Percentiles rank a stretch among this genome's conserved stretches.
phyloP scores from a whole-genome alignment of 2,797 vertebrate genomes.

The Gobionotothen gibberifrons region DNA sequence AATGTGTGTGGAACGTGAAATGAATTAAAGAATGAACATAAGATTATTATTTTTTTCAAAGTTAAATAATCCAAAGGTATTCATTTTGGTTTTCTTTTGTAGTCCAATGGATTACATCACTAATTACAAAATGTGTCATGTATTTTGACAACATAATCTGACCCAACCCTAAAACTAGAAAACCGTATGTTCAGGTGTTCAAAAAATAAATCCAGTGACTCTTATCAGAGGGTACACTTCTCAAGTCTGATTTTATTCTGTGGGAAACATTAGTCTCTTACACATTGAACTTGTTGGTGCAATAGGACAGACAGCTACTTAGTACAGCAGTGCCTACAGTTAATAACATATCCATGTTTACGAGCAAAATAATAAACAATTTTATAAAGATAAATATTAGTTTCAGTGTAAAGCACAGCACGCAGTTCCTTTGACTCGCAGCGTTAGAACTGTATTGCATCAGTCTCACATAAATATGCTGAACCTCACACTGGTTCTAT shows the following conservation, averaged over 20 bases:
- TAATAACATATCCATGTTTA: slow-evolving; percentile 63
- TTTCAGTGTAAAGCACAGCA: slow-evolving; percentile 65
- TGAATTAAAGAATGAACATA: too few species aligned
- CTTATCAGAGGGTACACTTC: slow-evolving; percentile 32
- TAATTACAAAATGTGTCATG: too few species aligned
- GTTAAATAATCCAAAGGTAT: too few species aligned
- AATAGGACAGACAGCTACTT: slow-evolving; percentile 66
- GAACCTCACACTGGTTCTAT: slow-evolving; percentile 49
- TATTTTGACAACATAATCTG: too few species aligned
- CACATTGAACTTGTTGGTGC: slow-evolving; percentile 67
- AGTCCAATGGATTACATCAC: too few species aligned
- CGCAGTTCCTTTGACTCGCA: slow-evolving; percentile 42
- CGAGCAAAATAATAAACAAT: slow-evolving; percentile 67
- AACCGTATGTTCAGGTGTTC: not conserved
- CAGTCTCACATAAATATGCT: slow-evolving; percentile 67
- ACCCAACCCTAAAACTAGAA: not conserved
- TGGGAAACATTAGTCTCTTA: slow-evolving; percentile 68
- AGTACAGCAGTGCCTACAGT: slow-evolving; percentile 70
- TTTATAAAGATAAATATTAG: slow-evolving; percentile 78
- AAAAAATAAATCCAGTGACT: slow-evolving; percentile 39
- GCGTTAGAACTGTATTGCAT: slow-evolving; percentile 55
- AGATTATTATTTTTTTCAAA: too few species aligned
- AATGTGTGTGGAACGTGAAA: too few species aligned
- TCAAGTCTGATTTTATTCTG: slow-evolving; percentile 71
- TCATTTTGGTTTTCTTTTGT: too few species aligned